phyloP scores from a whole-genome alignment of 2,797 vertebrate species.

The Sebastes jordani region DNA sequence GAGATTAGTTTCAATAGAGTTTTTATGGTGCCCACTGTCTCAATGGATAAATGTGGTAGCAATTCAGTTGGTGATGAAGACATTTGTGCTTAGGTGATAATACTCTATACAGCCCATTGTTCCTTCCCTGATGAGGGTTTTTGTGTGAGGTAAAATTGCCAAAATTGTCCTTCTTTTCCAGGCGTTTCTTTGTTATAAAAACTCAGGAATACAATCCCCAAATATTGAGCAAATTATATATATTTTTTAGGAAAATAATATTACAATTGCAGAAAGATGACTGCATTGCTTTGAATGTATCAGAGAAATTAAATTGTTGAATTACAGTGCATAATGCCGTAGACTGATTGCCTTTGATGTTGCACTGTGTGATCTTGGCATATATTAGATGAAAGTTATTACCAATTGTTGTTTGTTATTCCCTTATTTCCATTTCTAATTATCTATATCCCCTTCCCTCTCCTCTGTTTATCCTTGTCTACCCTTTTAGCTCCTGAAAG shows the following conservation, averaged over 20 bases:
- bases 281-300: background rate
- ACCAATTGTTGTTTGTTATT: background rate
- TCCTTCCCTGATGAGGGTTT: constrained; percentile 33
- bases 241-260: background rate
- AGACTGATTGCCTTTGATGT: background rate
- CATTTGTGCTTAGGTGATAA: constrained; percentile 46
- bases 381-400: background rate
- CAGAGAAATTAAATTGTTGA: background rate
- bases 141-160: constrained; percentile 24
- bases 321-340: background rate
- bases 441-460: background rate
- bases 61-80: constrained; percentile 49
- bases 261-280: background rate
- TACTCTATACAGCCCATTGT: constrained; percentile 30
- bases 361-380: background rate
- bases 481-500: constrained; percentile 88
- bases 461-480: background rate
- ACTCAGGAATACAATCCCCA: background rate
- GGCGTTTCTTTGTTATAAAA: background rate
- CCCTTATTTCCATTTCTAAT: background rate
- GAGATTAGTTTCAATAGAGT: constrained; percentile 47
- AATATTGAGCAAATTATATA: background rate
- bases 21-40: constrained; percentile 47
- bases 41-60: constrained; percentile 38
- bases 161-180: constrained; percentile 10